These are phyloP conservation scores for Megaptera novaeangliae DNA, from an alignment of 2,113 vertebrate species.

Conservation along the genomic window DNA sequence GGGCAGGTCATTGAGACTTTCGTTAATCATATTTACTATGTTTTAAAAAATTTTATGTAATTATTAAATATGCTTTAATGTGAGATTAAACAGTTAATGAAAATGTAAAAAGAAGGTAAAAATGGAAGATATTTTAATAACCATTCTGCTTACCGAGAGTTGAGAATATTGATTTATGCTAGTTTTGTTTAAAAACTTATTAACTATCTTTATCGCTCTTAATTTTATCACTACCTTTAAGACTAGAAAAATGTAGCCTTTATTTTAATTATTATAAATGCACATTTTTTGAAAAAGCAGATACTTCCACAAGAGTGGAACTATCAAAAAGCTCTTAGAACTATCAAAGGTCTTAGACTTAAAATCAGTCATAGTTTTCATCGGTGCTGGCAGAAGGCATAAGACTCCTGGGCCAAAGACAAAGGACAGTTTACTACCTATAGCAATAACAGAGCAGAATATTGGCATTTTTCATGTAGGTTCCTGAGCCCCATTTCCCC, in stretches of 20 bases:
- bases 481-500: not conserved
- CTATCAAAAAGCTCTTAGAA: not conserved
- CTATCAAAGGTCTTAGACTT: not conserved
- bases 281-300: not conserved
- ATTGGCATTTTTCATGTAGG: not conserved
- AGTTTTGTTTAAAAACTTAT: not conserved
- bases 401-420: not conserved
- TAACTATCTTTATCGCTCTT: not conserved
- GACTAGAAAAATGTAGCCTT: not conserved
- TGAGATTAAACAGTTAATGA: not conserved
- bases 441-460: not conserved
- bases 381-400: not conserved
- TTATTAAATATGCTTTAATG: not conserved
- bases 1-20: not conserved
- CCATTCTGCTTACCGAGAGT: not conserved
- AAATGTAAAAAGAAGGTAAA: not conserved
- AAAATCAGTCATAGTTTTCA: not conserved
- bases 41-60: not conserved
- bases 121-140: not conserved
- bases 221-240: not conserved
- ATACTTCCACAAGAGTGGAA: not conserved
- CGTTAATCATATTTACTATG: not conserved
- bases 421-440: not conserved
- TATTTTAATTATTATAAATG: not conserved
- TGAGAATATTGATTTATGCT: not conserved